Evolutionary conservation across 1,140 invertebrate genomes (phyloP).

Genomic region (Antheraea mylitta): DNA sequence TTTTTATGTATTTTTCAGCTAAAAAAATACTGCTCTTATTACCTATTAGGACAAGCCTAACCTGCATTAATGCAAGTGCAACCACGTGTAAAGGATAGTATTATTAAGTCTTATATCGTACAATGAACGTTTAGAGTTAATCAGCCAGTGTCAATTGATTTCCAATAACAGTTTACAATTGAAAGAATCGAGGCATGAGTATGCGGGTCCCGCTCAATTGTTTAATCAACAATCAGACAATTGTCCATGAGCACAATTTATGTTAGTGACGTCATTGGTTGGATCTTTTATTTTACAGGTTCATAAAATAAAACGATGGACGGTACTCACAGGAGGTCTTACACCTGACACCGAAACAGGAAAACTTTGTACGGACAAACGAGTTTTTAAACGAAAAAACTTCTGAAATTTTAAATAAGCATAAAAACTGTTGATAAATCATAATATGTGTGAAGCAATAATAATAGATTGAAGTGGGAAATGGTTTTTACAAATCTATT

Average conservation of each 20-base stretch:
- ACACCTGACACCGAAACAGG: conserved; percentile 29
- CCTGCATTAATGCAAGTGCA: too few relatives aligned
- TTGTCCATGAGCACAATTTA: conserved; percentile 41
- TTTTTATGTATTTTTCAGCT: too few relatives aligned
- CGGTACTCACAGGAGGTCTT: conserved; percentile 46
- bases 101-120: not conserved
- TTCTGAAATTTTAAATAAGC: not conserved
- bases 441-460: not conserved
- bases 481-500: not conserved
- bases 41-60: too few relatives aligned
- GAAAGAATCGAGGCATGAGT: conserved; percentile 60
- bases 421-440: not conserved
- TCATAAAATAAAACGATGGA: conserved; percentile 49
- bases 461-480: not conserved
- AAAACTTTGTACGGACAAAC: conserved; percentile 28
- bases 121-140: conserved; percentile 22
- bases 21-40: too few relatives aligned
- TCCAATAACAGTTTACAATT: conserved; percentile 76
- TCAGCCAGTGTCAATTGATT: conserved; percentile 71
- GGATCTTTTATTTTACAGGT: conserved; percentile 18
- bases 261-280: conserved; percentile 29
- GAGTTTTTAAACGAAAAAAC: not conserved
- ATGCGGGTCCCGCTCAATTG: conserved; percentile 67
- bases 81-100: too few relatives aligned
- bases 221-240: conserved; percentile 63